These are phyloP conservation scores for Nomada hirtipes DNA, from an alignment of 2,888 invertebrate species.

Conservation along the genomic window DNA sequence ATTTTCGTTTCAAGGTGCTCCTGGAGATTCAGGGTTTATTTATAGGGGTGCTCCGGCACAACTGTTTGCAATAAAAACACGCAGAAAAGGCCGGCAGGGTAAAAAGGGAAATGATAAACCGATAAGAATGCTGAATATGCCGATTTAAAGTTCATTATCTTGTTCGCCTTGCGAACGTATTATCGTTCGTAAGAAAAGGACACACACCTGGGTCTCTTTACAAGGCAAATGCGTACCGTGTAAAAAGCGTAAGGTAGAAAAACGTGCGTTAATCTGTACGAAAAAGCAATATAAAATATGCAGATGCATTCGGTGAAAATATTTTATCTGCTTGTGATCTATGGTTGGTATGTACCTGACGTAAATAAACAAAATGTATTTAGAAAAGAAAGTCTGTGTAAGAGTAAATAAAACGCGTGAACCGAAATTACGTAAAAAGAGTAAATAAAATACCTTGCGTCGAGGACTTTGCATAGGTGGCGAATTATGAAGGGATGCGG, in stretches of 20 bases:
- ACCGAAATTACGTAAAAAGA: too few species aligned
- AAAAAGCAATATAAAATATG: too few species aligned
- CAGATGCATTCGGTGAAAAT: too few species aligned
- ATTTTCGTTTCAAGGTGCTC: constrained; percentile 75
- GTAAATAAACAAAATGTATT: too few species aligned
- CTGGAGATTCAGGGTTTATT: constrained; percentile 75
- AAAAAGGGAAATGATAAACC: constrained; percentile 28
- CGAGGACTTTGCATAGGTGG: constrained; percentile 67
- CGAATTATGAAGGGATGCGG: constrained; percentile 79
- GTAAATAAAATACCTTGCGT: constrained; percentile 69
- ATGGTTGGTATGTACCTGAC: too few species aligned
- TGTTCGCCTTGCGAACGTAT: neutral
- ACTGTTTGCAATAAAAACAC: constrained; percentile 60
- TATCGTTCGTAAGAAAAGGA: neutral
- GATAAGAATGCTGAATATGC: constrained; percentile 29
- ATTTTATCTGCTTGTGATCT: too few species aligned
- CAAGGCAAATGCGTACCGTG: neutral
- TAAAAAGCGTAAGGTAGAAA: neutral
- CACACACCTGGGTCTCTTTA: neutral
- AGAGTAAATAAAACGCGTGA: too few species aligned
- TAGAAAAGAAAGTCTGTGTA: too few species aligned
- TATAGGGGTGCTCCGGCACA: constrained; percentile 71
- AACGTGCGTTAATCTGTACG: too few species aligned
- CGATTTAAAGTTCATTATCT: constrained; percentile 9
- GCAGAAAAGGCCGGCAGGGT: constrained; percentile 27